Percentiles rank a stretch among this genome's conserved stretches.
phyloP scores from a whole-genome alignment of 2,113 vertebrate species.

The Pristiophorus japonicus region DNA sequence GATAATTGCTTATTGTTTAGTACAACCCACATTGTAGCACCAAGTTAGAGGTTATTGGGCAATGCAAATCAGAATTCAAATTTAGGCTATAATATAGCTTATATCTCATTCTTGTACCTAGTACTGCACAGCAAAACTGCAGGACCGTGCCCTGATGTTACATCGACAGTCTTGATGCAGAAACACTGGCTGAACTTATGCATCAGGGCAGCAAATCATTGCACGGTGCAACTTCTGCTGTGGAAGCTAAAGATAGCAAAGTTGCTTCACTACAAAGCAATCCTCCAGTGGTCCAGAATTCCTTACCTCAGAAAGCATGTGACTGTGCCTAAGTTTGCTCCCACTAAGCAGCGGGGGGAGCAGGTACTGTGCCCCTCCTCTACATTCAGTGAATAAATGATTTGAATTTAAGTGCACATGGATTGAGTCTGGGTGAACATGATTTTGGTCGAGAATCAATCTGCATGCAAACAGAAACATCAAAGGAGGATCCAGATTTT shows the following conservation, averaged over 20 bases:
- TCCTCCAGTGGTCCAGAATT: not conserved
- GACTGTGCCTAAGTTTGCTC: not conserved
- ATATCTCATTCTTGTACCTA: not conserved
- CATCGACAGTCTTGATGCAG: not conserved
- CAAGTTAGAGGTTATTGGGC: not conserved
- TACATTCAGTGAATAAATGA: not conserved
- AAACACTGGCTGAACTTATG: too few species aligned
- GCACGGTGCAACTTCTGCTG: not conserved
- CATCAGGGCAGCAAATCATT: not conserved
- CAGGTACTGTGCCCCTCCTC: not conserved
- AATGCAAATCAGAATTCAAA: not conserved
- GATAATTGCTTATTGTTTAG: not conserved
- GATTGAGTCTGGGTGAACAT: not conserved
- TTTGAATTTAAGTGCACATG: not conserved
- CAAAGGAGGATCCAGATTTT: not conserved
- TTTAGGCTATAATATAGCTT: not conserved
- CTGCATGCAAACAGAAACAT: not conserved
- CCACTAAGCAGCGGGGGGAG: not conserved
- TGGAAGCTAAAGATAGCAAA: not conserved
- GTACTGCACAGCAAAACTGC: not conserved
- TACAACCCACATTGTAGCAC: not conserved
- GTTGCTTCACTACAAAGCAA: constrained; percentile 1
- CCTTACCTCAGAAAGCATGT: not conserved
- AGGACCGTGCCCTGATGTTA: not conserved
- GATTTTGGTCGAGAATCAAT: not conserved